Conservation (phyloP, 2,888 invertebrate species). For the Philopedon plagiatum region DNA sequence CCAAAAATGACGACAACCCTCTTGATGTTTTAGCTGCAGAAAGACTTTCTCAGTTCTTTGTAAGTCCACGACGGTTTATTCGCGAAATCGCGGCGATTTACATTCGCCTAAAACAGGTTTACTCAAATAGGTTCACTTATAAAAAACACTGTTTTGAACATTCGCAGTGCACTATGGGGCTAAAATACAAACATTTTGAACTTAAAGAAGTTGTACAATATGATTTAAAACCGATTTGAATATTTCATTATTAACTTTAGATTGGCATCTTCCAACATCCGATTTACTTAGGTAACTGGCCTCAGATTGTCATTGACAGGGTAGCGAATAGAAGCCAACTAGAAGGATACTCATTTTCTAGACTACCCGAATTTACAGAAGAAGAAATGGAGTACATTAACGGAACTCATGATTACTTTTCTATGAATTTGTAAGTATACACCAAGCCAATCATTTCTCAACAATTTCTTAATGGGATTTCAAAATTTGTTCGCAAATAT, state of each 20-base stretch:
- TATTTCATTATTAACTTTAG: slow-evolving; percentile 36
- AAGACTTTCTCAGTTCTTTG: slow-evolving; percentile 39
- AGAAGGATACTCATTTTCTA: slow-evolving; percentile 70
- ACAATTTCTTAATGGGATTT: too few species aligned
- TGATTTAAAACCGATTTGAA: too few species aligned
- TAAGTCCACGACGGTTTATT: too few species aligned
- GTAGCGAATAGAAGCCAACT: slow-evolving; percentile 72
- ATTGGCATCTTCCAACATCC: slow-evolving; percentile 71
- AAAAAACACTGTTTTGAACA: too few species aligned
- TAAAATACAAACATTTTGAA: too few species aligned
- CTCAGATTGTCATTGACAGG: slow-evolving; percentile 74
- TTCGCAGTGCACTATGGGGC: too few species aligned
- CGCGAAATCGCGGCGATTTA: too few species aligned
- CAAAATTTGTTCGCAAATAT: too few species aligned
- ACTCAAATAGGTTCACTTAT: too few species aligned
- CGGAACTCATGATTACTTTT: slow-evolving; percentile 80
- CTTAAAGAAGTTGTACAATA: not conserved
- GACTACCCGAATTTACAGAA: slow-evolving; percentile 74
- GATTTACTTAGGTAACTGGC: slow-evolving; percentile 78
- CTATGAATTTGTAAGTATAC: slow-evolving; percentile 72
- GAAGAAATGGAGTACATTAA: slow-evolving; percentile 74
- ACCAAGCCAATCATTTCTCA: too few species aligned
- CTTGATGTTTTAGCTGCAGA: slow-evolving; percentile 33
- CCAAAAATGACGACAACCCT: slow-evolving; percentile 20
- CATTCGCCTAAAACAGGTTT: too few species aligned